These are phyloP conservation scores for Venusia cambrica DNA, from an alignment of 2,888 invertebrate genomes.

Conservation along the genomic window DNA sequence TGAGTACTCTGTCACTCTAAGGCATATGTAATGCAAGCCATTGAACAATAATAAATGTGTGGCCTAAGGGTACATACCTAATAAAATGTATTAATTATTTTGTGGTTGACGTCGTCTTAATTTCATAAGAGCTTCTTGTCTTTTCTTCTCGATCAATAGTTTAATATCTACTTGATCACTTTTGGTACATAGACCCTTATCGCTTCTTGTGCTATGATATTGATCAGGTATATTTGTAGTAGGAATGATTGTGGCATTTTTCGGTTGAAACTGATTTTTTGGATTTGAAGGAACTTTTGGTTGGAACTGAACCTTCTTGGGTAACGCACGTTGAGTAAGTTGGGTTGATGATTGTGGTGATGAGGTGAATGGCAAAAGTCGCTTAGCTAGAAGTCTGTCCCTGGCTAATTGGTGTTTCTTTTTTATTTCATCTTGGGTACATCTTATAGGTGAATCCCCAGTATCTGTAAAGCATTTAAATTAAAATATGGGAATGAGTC, in stretches of 20 bases:
- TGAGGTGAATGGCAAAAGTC: constrained; percentile 62
- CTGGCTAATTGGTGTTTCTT: constrained; percentile 81
- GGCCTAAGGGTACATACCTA: too few relatives aligned
- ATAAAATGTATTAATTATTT: constrained; percentile 35
- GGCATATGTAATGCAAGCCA: too few relatives aligned
- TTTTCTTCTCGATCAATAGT: constrained; percentile 66
- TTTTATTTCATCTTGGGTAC: constrained; percentile 83
- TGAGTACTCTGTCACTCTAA: too few relatives aligned
- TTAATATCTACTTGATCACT: constrained; percentile 45
- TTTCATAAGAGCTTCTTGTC: constrained; percentile 72
- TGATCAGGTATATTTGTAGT: constrained; percentile 23
- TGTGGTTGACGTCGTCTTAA: constrained; percentile 58
- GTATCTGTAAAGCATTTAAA: constrained; percentile 38
- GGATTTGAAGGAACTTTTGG: constrained; percentile 52
- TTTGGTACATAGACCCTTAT: constrained; percentile 6
- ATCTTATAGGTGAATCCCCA: constrained; percentile 67
- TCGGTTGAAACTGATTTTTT: too few relatives aligned
- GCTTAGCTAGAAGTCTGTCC: constrained; percentile 80
- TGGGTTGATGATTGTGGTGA: constrained; percentile 39
- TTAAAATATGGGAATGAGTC: not conserved
- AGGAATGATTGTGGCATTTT: constrained; percentile 13
- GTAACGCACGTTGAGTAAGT: constrained; percentile 10
- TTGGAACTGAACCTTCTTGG: constrained; percentile 48
- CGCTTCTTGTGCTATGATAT: constrained; percentile 24
- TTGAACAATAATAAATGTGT: too few relatives aligned